Evolutionary conservation across 1,140 invertebrate genomes (phyloP).

Genomic region (Drosophila rhopaloa): DNA sequence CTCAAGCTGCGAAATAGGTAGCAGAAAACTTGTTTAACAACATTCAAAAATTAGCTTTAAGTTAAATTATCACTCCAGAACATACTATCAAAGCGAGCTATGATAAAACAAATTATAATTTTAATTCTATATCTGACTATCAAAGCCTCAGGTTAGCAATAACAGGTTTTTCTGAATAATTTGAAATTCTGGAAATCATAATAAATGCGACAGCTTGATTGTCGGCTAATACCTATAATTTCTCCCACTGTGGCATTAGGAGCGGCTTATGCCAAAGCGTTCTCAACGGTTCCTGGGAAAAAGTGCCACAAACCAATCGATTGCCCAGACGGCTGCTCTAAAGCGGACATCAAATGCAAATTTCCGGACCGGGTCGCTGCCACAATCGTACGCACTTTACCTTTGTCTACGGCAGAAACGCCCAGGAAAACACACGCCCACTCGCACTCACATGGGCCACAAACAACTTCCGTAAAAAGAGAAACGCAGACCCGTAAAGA

Average conservation of each 20-base stretch:
- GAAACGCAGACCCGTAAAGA: slow-evolving; percentile 24
- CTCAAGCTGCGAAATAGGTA: too few species aligned
- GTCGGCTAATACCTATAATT: background rate
- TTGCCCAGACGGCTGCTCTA: slow-evolving; percentile 15
- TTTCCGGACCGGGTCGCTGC: slow-evolving; percentile 25
- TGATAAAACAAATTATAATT: too few species aligned
- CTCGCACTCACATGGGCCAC: slow-evolving; percentile 9
- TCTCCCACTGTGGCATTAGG: background rate
- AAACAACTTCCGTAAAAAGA: slow-evolving; percentile 28
- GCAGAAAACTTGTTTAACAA: too few species aligned
- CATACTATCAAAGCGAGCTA: too few species aligned
- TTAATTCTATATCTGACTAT: too few species aligned
- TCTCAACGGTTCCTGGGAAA: background rate
- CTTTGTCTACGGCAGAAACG: slow-evolving; percentile 57
- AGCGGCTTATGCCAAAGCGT: slow-evolving; percentile 1
- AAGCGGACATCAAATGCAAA: slow-evolving; percentile 53
- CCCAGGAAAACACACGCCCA: slow-evolving; percentile 2
- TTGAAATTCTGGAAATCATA: background rate
- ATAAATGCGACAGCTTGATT: background rate
- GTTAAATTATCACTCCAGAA: too few species aligned
- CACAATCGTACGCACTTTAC: slow-evolving; percentile 54
- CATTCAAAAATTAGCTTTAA: too few species aligned
- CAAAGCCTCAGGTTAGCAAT: too few species aligned
- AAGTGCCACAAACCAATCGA: slow-evolving; percentile 10
- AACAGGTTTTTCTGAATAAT: too few species aligned